Evolutionary conservation across 1,140 invertebrate genomes (phyloP).

Genomic region (Apolygus lucorum): DNA sequence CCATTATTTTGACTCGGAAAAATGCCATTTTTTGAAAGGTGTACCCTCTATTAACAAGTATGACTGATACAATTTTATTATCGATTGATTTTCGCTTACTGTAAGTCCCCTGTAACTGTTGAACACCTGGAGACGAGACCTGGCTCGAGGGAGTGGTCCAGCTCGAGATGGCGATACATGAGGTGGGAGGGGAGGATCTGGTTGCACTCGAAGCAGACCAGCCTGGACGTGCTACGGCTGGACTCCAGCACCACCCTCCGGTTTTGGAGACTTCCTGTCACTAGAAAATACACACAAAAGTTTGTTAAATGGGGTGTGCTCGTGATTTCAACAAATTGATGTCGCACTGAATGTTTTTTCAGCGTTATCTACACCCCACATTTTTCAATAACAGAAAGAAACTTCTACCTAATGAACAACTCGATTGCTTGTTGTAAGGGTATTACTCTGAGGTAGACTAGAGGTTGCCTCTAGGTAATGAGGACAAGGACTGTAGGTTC

Average conservation of each 20-base stretch:
- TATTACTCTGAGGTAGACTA: too few species aligned
- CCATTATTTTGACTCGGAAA: neutral
- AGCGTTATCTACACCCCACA: too few species aligned
- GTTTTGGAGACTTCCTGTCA: constrained; percentile 3
- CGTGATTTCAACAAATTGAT: too few species aligned
- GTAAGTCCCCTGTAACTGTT: constrained; percentile 16
- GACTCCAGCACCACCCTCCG: constrained; percentile 21
- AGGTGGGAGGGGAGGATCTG: constrained; percentile 21
- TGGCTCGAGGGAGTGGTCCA: constrained; percentile 14
- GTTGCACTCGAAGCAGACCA: constrained; percentile 25
- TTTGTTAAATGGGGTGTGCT: too few species aligned
- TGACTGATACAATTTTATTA: too few species aligned
- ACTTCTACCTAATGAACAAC: too few species aligned
- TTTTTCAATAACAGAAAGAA: too few species aligned
- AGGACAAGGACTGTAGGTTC: too few species aligned
- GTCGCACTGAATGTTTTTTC: too few species aligned
- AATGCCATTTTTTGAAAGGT: neutral
- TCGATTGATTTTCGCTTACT: neutral
- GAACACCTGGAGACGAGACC: constrained; percentile 19
- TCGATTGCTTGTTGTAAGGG: too few species aligned
- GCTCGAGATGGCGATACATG: constrained; percentile 24
- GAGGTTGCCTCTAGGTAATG: too few species aligned
- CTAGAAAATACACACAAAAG: too few species aligned
- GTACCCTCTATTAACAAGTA: neutral
- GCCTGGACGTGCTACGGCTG: neutral